Conservation (phyloP, 2,888 invertebrate species). For the Hymenopus coronatus region DNA sequence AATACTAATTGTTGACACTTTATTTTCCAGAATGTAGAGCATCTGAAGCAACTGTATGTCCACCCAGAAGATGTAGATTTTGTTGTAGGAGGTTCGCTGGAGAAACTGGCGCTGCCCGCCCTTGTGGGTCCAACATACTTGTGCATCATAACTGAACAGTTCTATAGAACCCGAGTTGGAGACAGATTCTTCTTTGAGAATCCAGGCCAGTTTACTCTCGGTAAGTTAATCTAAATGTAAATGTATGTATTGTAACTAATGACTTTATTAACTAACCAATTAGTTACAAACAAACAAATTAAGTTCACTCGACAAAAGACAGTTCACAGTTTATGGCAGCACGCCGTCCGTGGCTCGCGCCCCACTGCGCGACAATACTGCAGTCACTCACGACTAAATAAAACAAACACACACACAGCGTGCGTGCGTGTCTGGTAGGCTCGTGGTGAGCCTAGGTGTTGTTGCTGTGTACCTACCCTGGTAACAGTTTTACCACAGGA, state of each 20-base stretch:
- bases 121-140: slow-evolving; percentile 84
- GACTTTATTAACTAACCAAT: not conserved
- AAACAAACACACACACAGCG: too few relatives aligned
- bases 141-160: slow-evolving; percentile 84
- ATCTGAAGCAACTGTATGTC: slow-evolving; percentile 63
- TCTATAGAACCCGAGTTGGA: slow-evolving; percentile 78
- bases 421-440: too few relatives aligned
- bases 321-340: too few relatives aligned
- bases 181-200: slow-evolving; percentile 80
- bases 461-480: too few relatives aligned
- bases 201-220: slow-evolving; percentile 39
- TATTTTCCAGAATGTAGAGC: slow-evolving; percentile 59
- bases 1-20: not conserved
- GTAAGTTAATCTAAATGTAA: too few relatives aligned
- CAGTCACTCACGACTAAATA: too few relatives aligned
- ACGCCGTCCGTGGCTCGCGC: too few relatives aligned
- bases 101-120: slow-evolving; percentile 71
- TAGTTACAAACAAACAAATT: not conserved
- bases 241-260: not conserved
- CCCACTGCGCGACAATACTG: too few relatives aligned
- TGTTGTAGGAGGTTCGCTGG: slow-evolving; percentile 80
- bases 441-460: too few relatives aligned
- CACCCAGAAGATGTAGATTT: slow-evolving; percentile 80
- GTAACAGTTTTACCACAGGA: too few relatives aligned
- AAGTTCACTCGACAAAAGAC: too few relatives aligned